Evolutionary conservation across 2,888 invertebrate species (phyloP), one percentile per base, ranked within the genome.

Genomic region (Drosophila helvetica): DNA sequence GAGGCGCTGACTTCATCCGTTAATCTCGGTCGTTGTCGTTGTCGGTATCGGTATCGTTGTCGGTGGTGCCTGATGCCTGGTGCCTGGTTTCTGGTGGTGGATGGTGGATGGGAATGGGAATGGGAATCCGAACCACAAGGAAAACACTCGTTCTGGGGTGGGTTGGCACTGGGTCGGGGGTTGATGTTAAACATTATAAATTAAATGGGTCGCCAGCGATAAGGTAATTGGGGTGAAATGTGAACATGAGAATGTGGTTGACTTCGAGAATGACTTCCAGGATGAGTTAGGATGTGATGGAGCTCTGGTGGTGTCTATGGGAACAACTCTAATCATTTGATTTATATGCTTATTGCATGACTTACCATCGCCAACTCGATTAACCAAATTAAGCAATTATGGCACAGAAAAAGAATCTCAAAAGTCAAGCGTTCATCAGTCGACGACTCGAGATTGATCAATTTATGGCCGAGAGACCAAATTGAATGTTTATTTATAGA

Each of bases 161-260:
- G 70, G 62, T 69, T 58, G 38, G 38, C n/a, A 38, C 38, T 38
- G 7, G 38, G 38, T 38, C 38, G 38, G 38, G 66, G 66, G 66
- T 66, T 64, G 69, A 89, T 88, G 87, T 89, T 88, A 86, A 88
- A 78, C 89, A 89, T 86, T 88, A 85, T 83, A 90, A 90, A 89
- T 90, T 90, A 90, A 90, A 84, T 90, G 90, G 87, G 86, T 86
- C 90, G 85, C 86, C 86, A 83, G 86, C 80, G 90, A 91, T 91
- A 91, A 91, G 88, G 89, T 91, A 91, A 91, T 91, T 91, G 91
- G 90, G 90, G 90, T 91, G 90, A 91, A 90, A 89, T 90, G 82
- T 81, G 83, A 83, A 86, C 82, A 80, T 64, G 62, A 53, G 58
- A 73, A 63, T 61, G 55, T 52, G 66, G 69, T 54, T 50, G 38